Evolutionary conservation across 2,113 vertebrate species (phyloP).

Genomic region (Psittacus erithacus): DNA sequence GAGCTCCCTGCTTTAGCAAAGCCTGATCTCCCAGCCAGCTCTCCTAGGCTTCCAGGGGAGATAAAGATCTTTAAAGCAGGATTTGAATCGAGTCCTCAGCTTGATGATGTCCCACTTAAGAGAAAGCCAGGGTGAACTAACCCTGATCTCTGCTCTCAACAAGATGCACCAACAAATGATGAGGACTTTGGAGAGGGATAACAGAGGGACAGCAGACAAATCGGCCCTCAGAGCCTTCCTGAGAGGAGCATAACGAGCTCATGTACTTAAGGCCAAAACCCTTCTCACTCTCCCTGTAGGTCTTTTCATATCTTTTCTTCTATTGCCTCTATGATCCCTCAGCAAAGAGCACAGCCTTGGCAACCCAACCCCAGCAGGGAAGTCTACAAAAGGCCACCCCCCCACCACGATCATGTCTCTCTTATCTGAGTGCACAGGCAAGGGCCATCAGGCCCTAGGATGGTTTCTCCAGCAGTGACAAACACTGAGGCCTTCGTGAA

Average conservation of each 20-base stretch:
- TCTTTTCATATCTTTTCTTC: not conserved
- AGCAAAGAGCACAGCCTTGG: not conserved
- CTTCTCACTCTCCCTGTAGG: not conserved
- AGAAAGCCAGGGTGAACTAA: slow-evolving; percentile 45
- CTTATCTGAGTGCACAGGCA: not conserved
- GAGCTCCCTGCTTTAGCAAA: not conserved
- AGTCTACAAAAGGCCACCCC: not conserved
- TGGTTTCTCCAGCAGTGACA: not conserved
- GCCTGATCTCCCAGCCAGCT: not conserved
- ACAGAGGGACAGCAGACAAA: not conserved
- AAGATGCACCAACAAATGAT: not conserved
- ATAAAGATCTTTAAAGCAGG: slow-evolving; percentile 43
- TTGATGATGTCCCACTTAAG: slow-evolving; percentile 42
- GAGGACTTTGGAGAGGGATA: slow-evolving; percentile 25
- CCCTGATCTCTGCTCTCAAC: slow-evolving; percentile 32
- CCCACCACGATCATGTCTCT: not conserved
- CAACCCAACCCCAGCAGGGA: not conserved
- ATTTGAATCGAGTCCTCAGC: slow-evolving; percentile 38
- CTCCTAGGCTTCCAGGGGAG: not conserved
- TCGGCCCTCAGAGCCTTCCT: not conserved
- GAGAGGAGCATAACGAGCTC: not conserved
- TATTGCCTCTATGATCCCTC: not conserved
- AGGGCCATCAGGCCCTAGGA: not conserved
- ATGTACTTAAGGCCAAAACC: not conserved
- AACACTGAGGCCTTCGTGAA: not conserved